phyloP scores from a whole-genome alignment of 1,140 invertebrate species.

The Trichonephila inaurata region DNA sequence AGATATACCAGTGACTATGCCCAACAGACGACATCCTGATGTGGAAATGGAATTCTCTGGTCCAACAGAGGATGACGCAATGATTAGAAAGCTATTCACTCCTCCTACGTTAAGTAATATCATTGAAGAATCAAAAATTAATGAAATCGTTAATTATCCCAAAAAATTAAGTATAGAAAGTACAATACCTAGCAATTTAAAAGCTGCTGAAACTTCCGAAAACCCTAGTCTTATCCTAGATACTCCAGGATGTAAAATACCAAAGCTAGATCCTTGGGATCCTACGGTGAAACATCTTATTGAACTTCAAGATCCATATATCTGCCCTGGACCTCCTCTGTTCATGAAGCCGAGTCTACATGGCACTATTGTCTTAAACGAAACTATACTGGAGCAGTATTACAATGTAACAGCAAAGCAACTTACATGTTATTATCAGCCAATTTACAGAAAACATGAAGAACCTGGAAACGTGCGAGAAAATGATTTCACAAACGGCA shows the following conservation, averaged over 20 bases:
- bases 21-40: neutral
- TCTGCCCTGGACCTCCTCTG: slow-evolving; percentile 82
- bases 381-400: slow-evolving; percentile 6
- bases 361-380: slow-evolving; percentile 41
- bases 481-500: slow-evolving; percentile 22
- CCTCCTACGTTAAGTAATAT: neutral
- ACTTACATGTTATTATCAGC: slow-evolving; percentile 6
- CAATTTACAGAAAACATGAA: neutral
- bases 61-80: neutral
- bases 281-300: slow-evolving; percentile 85
- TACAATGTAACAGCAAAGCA: neutral
- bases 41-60: neutral
- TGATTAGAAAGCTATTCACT: neutral
- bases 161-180: neutral
- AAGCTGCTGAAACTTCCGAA: neutral
- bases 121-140: neutral
- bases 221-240: slow-evolving; percentile 82
- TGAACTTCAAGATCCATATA: slow-evolving; percentile 83
- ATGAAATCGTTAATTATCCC: neutral
- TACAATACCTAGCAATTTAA: neutral
- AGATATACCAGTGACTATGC: neutral
- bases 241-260: slow-evolving; percentile 89
- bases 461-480: slow-evolving; percentile 32
- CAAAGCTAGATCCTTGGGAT: slow-evolving; percentile 88
- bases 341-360: slow-evolving; percentile 78